Percentiles rank a stretch among this genome's conserved stretches.
phyloP scores from a whole-genome alignment of 2,797 vertebrate genomes.

The Pseudocheirus occidentalis region DNA sequence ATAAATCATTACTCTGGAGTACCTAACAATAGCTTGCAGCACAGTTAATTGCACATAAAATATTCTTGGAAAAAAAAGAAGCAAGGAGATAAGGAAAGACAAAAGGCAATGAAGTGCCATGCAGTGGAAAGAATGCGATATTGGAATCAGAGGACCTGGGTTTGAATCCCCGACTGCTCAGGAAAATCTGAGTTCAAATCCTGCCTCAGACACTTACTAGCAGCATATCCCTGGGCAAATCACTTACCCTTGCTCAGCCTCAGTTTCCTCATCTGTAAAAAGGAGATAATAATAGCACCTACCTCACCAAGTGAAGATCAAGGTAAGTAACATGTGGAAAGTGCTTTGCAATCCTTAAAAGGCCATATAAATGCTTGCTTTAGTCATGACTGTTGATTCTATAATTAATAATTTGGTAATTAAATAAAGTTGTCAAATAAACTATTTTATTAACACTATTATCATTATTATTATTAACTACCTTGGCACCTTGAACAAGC shows the following conservation, averaged over 20 bases:
- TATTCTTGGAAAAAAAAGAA: not conserved
- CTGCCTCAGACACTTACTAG: not conserved
- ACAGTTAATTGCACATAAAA: not conserved
- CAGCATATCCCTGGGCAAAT: not conserved
- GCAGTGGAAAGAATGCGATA: not conserved
- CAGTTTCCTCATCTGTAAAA: not conserved
- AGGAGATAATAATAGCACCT: not conserved
- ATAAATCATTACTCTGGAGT: not conserved
- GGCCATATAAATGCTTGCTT: not conserved
- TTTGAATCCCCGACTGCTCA: not conserved
- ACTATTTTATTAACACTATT: not conserved
- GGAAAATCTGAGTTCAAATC: not conserved
- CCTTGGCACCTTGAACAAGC: not conserved
- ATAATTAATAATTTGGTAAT: not conserved
- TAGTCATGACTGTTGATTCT: not conserved
- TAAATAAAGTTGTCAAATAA: not conserved
- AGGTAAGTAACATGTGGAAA: not conserved
- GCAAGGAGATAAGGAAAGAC: not conserved
- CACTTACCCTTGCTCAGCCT: not conserved
- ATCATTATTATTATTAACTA: not conserved
- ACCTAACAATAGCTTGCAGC: not conserved
- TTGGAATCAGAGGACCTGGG: not conserved
- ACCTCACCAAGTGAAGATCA: not conserved
- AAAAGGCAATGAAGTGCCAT: not conserved
- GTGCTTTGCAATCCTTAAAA: not conserved